Conservation (phyloP, 2,888 invertebrate species). For the Sesamia inferens region DNA sequence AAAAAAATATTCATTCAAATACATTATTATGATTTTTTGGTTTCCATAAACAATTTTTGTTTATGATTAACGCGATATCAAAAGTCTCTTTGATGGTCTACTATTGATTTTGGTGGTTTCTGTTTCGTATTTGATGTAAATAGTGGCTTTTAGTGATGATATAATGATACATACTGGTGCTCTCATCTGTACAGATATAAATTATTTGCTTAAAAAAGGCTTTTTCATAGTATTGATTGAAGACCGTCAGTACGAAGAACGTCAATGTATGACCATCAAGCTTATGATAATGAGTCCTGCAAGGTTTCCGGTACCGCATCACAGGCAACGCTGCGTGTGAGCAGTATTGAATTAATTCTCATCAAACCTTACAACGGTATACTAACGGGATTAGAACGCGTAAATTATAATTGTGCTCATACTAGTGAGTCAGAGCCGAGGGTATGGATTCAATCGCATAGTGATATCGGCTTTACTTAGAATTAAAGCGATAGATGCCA, state of each 20-base stretch:
- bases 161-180: conserved; percentile 37
- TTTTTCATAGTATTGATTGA: neutral
- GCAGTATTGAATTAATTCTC: conserved; percentile 61
- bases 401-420: conserved; percentile 39
- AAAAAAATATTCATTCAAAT: conserved; percentile 65
- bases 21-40: conserved; percentile 63
- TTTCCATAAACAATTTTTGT: conserved; percentile 63
- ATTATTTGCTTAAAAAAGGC: neutral
- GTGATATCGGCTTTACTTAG: neutral
- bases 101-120: conserved; percentile 35
- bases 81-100: conserved; percentile 62
- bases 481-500: no score
- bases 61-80: conserved; percentile 63
- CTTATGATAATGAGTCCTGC: conserved; percentile 56
- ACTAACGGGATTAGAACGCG: conserved; percentile 56
- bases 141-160: conserved; percentile 53
- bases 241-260: neutral
- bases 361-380: conserved; percentile 57
- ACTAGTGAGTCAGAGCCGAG: conserved; percentile 39
- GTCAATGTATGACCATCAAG: conserved; percentile 14
- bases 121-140: conserved; percentile 53
- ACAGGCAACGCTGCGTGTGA: conserved; percentile 44
- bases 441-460: conserved; percentile 39
- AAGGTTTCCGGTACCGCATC: conserved; percentile 48
- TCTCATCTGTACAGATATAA: conserved; percentile 10